These are phyloP conservation scores for Melanerpes aurifrons DNA, from an alignment of 2,113 vertebrate species.

Conservation along the genomic window DNA sequence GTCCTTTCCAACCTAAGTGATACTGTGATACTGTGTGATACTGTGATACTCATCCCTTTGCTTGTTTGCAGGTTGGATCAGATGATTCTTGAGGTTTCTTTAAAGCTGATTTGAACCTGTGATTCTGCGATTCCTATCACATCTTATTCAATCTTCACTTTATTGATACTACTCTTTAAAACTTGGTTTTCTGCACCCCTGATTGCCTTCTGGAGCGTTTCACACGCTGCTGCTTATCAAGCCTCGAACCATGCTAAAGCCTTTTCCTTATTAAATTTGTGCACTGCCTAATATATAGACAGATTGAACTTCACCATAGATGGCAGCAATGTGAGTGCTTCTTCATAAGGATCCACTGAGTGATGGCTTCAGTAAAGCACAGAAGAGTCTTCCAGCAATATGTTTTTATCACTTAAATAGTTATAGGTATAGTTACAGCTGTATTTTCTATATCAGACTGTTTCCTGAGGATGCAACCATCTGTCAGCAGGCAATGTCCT, in stretches of 20 bases:
- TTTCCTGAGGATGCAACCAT: background rate
- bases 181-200: background rate
- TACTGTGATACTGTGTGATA: no score
- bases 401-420: background rate
- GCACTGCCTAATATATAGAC: background rate
- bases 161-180: background rate
- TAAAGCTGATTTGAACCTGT: background rate
- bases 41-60: background rate
- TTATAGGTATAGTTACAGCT: accelerated
- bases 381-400: background rate
- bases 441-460: background rate
- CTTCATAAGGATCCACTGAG: background rate
- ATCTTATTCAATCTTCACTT: background rate
- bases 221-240: background rate
- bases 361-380: background rate
- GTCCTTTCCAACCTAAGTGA: no score
- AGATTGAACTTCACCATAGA: accelerated
- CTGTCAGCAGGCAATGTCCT: background rate
- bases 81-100: background rate
- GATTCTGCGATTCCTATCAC: background rate
- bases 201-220: background rate
- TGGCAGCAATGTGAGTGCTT: background rate
- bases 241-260: background rate
- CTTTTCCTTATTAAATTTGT: background rate
- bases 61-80: background rate